Conservation (phyloP, 2,888 invertebrate species). For the Campaea margaritaria region DNA sequence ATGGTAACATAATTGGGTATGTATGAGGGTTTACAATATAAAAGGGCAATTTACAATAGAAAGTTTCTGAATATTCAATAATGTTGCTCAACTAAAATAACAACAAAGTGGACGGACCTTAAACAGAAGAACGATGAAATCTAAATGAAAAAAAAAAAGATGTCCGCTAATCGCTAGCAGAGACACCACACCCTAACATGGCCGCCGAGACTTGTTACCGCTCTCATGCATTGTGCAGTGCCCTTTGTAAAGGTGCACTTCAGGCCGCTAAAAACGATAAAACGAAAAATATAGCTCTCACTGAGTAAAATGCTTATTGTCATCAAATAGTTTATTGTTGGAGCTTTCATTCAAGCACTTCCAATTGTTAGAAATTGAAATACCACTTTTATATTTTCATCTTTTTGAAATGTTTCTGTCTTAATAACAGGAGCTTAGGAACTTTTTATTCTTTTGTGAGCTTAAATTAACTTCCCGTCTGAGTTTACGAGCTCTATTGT, state of each 20-base stretch:
- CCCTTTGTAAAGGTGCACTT: constrained; percentile 25
- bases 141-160: background rate
- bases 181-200: constrained; percentile 31
- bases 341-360: constrained; percentile 3
- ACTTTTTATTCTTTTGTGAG: background rate
- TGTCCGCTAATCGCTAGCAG: background rate
- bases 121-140: too few species aligned
- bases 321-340: constrained; percentile 1
- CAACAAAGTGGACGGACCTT: too few species aligned
- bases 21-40: too few species aligned
- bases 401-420: background rate
- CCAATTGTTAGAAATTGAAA: background rate
- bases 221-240: constrained; percentile 45
- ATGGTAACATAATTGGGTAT: too few species aligned
- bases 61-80: too few species aligned
- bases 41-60: too few species aligned
- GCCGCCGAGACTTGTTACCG: constrained; percentile 43
- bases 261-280: constrained; percentile 15
- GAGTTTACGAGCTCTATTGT: too few species aligned
- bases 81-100: too few species aligned
- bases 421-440: background rate
- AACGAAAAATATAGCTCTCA: constrained; percentile 8
- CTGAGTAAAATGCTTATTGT: constrained; percentile 13
- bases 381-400: too few species aligned
- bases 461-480: too few species aligned